Base-by-base conservation (phyloP, 2,888 invertebrate species). In the Eurytoma adleriae region DNA sequence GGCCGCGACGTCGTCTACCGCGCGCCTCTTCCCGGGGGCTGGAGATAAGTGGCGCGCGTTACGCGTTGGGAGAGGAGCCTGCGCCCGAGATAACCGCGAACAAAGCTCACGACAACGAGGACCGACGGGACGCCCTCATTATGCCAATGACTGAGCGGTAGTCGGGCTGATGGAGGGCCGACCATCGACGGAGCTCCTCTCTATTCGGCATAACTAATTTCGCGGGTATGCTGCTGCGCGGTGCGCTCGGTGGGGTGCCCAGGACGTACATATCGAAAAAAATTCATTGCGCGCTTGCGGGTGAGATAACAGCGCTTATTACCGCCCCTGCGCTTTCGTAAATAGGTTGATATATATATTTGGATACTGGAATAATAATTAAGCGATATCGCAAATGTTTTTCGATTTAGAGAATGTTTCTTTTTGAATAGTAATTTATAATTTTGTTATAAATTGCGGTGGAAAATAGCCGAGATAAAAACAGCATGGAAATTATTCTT, bases 61-160 rank as follows among this genome's bases (percentile, higher is more conserved):
- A 40, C 40, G 40, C 40, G 40, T 0, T 0, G 30, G 7, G 50
- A 74, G 64, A 30, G 50, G 40, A 16, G 20, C 62, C 27, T 27
- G 10, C 62, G 52, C 40, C 73, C 54, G 66, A 79, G 79, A 79
- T 79, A 79, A 75, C 79, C 79, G 69, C 69, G 74, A 79, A 74
- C 74, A 69, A 79, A 75, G 75, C 79, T 75, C 56, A 68, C 27
- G 73, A 68, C 77, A 50, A 40, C 62, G 64, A 52, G 67, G 40
- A 12, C 30, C 20, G 50, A 52, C n/a, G 66, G 57, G 66, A 27
- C 40, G 50, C 20, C 50, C 71, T 67, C 76, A 67, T 71, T 72
- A 66, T 80, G 64, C 59, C 69, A 30, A 76, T 71, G 66, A 64
- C 40, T 64, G 13, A 16, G n/a, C 50, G 4, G 3, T 14, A 50